These are phyloP conservation scores for Vicugna pacos DNA, from an alignment of 2,113 vertebrate species.

Conservation along the genomic window DNA sequence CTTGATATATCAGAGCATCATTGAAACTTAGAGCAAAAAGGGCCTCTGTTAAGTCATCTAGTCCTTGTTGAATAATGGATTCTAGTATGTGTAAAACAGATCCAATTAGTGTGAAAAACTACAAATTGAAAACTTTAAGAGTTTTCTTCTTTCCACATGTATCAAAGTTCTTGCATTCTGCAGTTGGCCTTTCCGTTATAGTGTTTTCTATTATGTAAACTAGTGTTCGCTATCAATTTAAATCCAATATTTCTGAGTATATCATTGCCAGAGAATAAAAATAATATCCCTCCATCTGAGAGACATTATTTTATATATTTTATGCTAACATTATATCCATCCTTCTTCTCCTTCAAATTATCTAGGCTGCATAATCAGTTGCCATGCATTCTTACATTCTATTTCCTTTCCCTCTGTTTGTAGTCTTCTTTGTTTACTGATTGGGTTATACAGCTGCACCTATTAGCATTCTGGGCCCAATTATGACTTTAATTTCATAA, in stretches of 20 bases:
- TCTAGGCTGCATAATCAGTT: background rate
- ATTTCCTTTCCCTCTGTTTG: slow-evolving; percentile 46
- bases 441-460: slow-evolving; percentile 48
- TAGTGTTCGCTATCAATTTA: background rate
- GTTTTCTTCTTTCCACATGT: background rate
- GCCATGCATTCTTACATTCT: background rate
- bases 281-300: background rate
- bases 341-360: background rate
- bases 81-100: background rate
- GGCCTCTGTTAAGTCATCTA: background rate
- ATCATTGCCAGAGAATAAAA: slow-evolving; percentile 39
- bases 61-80: background rate
- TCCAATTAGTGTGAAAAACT: background rate
- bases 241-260: background rate
- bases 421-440: slow-evolving; percentile 63
- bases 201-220: background rate
- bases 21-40: slow-evolving; percentile 33
- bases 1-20: slow-evolving; percentile 53
- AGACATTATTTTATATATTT: slow-evolving; percentile 42
- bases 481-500: slow-evolving; percentile 69
- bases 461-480: slow-evolving; percentile 54
- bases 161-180: background rate
- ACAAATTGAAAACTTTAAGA: background rate
- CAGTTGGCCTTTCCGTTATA: slow-evolving; percentile 7
- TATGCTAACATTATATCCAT: background rate